Percentiles rank a stretch among this genome's conserved stretches.
phyloP scores from a whole-genome alignment of 2,797 vertebrate genomes.

The Trematomus bernacchii region DNA sequence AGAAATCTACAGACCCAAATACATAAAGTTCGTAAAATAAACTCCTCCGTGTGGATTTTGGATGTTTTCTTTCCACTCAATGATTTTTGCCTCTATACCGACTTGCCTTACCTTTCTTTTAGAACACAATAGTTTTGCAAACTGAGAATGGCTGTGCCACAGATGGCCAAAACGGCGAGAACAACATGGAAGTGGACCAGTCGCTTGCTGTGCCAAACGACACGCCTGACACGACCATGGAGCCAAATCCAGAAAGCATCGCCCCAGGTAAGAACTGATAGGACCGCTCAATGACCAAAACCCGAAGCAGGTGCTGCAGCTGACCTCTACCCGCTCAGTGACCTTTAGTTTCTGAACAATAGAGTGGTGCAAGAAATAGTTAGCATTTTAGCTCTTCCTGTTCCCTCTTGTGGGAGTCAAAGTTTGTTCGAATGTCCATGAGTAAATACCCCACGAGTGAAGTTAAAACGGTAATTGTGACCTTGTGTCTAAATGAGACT shows the following conservation, averaged over 20 bases:
- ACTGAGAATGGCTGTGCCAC: slow-evolving; percentile 74
- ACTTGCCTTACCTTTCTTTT: slow-evolving; percentile 1
- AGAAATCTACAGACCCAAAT: no score
- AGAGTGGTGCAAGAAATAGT: background rate
- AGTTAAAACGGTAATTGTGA: no score
- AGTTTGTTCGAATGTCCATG: no score
- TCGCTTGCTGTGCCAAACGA: slow-evolving; percentile 83
- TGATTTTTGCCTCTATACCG: no score
- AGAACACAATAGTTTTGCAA: slow-evolving; percentile 68
- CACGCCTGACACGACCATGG: slow-evolving; percentile 80
- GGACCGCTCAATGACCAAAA: slow-evolving; percentile 1
- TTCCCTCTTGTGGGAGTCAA: no score
- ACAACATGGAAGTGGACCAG: slow-evolving; percentile 71
- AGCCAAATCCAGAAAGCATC: slow-evolving; percentile 89
- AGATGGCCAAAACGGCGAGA: slow-evolving; percentile 70
- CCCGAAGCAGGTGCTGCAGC: slow-evolving; percentile 10
- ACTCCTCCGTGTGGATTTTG: no score
- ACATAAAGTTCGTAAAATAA: no score
- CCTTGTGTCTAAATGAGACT: no score
- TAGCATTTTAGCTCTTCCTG: no score
- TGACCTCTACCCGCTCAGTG: slow-evolving; percentile 8
- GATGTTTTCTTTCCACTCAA: no score
- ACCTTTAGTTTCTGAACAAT: background rate
- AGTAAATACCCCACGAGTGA: no score
- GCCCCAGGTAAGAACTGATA: slow-evolving; percentile 89